Conservation (phyloP, 30 jellyfish, hydroid and myxozoan genomes). For the Sanderia malayensis region DNA sequence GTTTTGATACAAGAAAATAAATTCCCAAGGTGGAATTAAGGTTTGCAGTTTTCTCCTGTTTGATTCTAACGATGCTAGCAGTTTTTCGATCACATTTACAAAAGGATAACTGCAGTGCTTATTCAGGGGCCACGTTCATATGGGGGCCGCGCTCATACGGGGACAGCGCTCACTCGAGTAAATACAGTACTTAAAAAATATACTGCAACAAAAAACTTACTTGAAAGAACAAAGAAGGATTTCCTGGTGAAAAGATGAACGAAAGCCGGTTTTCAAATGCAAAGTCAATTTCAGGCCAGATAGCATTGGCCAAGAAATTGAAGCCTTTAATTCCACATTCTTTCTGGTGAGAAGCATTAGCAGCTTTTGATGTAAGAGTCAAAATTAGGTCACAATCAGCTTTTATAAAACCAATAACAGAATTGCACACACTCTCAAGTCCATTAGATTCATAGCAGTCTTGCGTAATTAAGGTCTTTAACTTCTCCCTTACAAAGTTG, state of each 20-base stretch:
- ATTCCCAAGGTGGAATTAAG: no score
- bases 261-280: constrained; percentile 82
- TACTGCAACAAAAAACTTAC: constrained; percentile 44
- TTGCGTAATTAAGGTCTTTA: constrained; percentile 50
- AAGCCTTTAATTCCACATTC: constrained; percentile 75
- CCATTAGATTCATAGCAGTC: constrained; percentile 50
- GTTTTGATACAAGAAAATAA: no score
- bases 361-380: constrained; percentile 60
- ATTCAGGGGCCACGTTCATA: no score
- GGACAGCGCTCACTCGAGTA: no score
- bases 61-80: no score
- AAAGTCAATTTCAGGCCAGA: constrained; percentile 85
- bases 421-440: constrained; percentile 44
- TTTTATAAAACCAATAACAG: constrained; percentile 43
- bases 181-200: no score
- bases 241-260: constrained; percentile 88
- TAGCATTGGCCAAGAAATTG: constrained; percentile 73
- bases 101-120: no score
- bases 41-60: no score
- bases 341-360: constrained; percentile 6
- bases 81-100: no score
- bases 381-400: constrained; percentile 61
- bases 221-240: constrained; percentile 77
- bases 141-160: no score
- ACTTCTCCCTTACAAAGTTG: constrained; percentile 63